Evolutionary conservation across 2,888 invertebrate species (phyloP).

Genomic region (Diplolepis rosae): DNA sequence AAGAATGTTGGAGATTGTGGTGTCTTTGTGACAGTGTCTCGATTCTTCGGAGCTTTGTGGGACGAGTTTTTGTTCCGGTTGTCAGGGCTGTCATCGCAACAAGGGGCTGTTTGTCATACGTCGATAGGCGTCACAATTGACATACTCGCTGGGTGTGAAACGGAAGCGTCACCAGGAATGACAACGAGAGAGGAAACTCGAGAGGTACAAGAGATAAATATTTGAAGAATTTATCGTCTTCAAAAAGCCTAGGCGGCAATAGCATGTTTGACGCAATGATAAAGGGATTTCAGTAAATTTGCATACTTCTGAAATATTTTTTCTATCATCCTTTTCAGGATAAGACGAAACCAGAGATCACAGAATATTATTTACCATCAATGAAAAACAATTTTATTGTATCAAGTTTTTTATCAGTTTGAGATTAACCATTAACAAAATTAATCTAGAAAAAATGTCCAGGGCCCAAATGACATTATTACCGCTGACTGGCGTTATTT

Average conservation of each 20-base stretch:
- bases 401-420: no score
- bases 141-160: conserved; percentile 65
- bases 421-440: no score
- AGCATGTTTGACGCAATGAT: conserved; percentile 66
- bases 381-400: no score
- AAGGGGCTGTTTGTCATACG: conserved; percentile 69
- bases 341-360: no score
- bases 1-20: conserved; percentile 34
- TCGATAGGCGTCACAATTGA: conserved; percentile 71
- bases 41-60: conserved; percentile 43
- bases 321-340: conserved; percentile 1
- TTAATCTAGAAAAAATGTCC: no score
- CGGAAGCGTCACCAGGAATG: conserved; percentile 62
- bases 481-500: no score
- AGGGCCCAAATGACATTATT: no score
- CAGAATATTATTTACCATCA: no score
- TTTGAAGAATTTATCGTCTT: conserved; percentile 71
- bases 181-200: conserved; percentile 44
- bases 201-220: conserved; percentile 67
- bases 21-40: conserved; percentile 46
- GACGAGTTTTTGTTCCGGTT: conserved; percentile 58
- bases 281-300: conserved; percentile 70
- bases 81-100: conserved; percentile 62
- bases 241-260: conserved; percentile 57
- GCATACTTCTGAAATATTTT: conserved; percentile 47